Base-by-base conservation (phyloP, 1,140 invertebrate genomes). In the Hyles vespertilio region DNA sequence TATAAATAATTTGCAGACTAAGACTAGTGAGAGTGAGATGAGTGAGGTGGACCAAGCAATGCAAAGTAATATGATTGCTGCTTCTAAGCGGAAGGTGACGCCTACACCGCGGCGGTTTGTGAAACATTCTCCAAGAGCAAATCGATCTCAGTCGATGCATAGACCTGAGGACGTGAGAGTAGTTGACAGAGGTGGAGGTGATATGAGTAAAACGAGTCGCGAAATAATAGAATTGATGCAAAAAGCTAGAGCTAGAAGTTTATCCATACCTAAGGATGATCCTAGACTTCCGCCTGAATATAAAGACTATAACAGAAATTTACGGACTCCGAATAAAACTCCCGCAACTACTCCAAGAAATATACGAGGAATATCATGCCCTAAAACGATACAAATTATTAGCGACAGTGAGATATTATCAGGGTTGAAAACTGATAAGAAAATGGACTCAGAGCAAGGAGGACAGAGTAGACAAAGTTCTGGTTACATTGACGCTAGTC, bases 1-100 rank as follows among this genome's bases (percentile, higher is more conserved):
- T 70, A 61, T 82, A 72, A 71, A 79, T 60, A 79, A 86, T 48
- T 89, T 89, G 72, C 87, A 90, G 89, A 89, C 74, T 77, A 89
- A 88, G 74, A 90, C 89, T 77, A 90, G 89, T 89, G 89, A 90
- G 74, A 90, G 88, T 85, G 89, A 90, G 67, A 89, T 90, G 89
- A 90, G 89, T 79, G 89, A 89, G 64, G 36, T 40, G 36, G 89
- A 89, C 70, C 84, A 85, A 73, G 68, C 63, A 54, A 71, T 72
- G 63, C 79, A 82, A 72, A 77, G 75, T 56, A 84, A 69, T 73
- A 56, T 52, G 72, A 58, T 65, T 34, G 76, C 69, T 68, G 78
- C 63, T 61, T 50, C 75, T 11, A 85, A 69, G 57, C 84, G 88
- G 45, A 89, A 83, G 74, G 74, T 79, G 34, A 61, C 77, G 47